Percentiles rank a stretch among this genome's conserved stretches.
phyloP scores from a whole-genome alignment of 2,113 vertebrate species.

The Bubo bubo region DNA sequence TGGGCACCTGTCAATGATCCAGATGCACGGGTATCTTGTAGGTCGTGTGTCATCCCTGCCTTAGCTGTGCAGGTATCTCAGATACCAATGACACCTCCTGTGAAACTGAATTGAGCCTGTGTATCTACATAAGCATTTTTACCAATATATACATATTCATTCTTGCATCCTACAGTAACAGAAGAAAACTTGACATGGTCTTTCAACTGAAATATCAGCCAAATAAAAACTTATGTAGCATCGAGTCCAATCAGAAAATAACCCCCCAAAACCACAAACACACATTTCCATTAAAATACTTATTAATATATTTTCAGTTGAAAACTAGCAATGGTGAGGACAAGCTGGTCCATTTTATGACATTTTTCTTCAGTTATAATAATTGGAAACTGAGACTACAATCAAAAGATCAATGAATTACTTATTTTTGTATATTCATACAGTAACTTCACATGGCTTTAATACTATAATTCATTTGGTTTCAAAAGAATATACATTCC shows the following conservation, averaged over 20 bases:
- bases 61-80: not conserved
- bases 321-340: not conserved
- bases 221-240: not conserved
- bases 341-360: not conserved
- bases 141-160: not conserved
- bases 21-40: not conserved
- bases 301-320: not conserved
- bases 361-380: not conserved
- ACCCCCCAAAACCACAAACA: rapidly evolving
- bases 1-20: not conserved
- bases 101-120: not conserved
- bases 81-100: not conserved
- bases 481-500: not conserved
- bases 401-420: not conserved
- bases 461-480: not conserved
- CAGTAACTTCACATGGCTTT: not conserved
- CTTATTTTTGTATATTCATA: not conserved
- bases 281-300: not conserved
- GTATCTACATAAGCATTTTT: not conserved
- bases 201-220: not conserved
- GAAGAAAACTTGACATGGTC: not conserved
- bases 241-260: not conserved
- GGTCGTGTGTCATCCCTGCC: not conserved
- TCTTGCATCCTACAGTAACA: not conserved
- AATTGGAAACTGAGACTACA: not conserved